Evolutionary conservation across 2,888 invertebrate genomes (phyloP).

Genomic region (Taenaris catops): DNA sequence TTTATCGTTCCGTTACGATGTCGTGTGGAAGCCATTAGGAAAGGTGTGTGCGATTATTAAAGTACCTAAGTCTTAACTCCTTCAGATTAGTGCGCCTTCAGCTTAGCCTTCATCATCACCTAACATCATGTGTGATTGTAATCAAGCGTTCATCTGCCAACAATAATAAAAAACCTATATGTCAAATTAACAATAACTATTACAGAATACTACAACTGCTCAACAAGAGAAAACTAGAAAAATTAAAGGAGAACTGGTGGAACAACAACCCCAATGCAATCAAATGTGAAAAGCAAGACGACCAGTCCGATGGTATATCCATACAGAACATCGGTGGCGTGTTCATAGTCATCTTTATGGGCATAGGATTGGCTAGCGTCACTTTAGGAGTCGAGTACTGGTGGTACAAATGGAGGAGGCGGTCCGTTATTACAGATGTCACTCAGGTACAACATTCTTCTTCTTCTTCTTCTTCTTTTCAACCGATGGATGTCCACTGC

Average conservation of each 20-base stretch:
- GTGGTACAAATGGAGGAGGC: slow-evolving; percentile 91
- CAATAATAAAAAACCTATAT: too few relatives aligned
- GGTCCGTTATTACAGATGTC: slow-evolving; percentile 80
- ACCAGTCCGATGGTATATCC: slow-evolving; percentile 97
- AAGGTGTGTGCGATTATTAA: too few relatives aligned
- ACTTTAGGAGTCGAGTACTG: slow-evolving; percentile 96
- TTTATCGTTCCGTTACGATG: too few relatives aligned
- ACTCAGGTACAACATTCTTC: slow-evolving; percentile 81
- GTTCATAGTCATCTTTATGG: slow-evolving; percentile 98
- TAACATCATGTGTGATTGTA: too few relatives aligned
- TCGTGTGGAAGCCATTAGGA: too few relatives aligned
- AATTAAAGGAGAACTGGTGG: slow-evolving; percentile 98
- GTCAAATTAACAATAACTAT: slow-evolving; percentile 4
- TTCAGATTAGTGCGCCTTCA: too few relatives aligned
- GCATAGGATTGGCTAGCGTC: slow-evolving; percentile 93
- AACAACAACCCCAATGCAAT: slow-evolving; percentile 88
- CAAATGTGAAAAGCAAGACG: slow-evolving; percentile 91
- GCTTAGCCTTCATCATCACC: too few relatives aligned
- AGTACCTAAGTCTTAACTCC: too few relatives aligned
- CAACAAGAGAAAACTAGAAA: slow-evolving; percentile 95
- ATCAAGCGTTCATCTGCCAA: too few relatives aligned
- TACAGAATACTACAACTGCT: slow-evolving; percentile 93
- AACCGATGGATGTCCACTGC: too few relatives aligned
- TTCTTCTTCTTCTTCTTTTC: too few relatives aligned
- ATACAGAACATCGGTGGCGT: slow-evolving; percentile 99